Evolutionary conservation across 2,888 invertebrate species (phyloP).

Genomic region (Andrena bicolor): DNA sequence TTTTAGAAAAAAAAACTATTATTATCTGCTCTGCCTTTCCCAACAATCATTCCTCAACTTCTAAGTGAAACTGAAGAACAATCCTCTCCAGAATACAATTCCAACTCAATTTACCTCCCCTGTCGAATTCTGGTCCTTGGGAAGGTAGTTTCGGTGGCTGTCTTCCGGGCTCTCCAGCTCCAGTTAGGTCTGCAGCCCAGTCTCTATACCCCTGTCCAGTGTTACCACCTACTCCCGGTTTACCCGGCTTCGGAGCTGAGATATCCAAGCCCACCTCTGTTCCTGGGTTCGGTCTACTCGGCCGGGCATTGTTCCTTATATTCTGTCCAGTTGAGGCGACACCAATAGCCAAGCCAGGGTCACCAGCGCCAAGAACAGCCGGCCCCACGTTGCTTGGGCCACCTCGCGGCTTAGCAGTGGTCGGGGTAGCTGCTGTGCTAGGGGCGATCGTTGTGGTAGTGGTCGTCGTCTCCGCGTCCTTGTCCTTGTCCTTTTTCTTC

Average conservation of each 20-base stretch:
- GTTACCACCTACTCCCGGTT: conserved; percentile 70
- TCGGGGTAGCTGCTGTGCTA: conserved; percentile 41
- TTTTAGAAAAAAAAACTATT: background rate
- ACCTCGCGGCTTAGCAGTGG: conserved; percentile 36
- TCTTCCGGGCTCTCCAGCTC: conserved; percentile 76
- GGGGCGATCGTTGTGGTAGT: conserved; percentile 46
- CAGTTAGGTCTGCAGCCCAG: conserved; percentile 80
- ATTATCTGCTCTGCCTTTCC: background rate
- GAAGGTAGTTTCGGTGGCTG: conserved; percentile 71
- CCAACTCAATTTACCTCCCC: conserved; percentile 30
- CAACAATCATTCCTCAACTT: background rate
- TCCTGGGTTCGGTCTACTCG: conserved; percentile 78
- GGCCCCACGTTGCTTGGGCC: conserved; percentile 60
- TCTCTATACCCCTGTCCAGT: conserved; percentile 77
- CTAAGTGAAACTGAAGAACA: background rate
- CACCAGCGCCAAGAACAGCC: conserved; percentile 74
- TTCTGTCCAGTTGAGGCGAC: conserved; percentile 71
- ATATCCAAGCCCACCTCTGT: conserved; percentile 81
- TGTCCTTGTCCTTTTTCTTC: conserved; percentile 74
- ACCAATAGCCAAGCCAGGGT: conserved; percentile 78
- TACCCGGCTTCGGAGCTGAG: conserved; percentile 65
- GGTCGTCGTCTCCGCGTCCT: conserved; percentile 56
- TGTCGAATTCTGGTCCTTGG: conserved; percentile 70
- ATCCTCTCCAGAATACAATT: no score
- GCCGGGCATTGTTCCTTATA: conserved; percentile 71